Percentiles rank a stretch among this genome's conserved stretches.
Conservation (phyloP, 1,140 invertebrate species). For the Drosophila sechellia region DNA sequence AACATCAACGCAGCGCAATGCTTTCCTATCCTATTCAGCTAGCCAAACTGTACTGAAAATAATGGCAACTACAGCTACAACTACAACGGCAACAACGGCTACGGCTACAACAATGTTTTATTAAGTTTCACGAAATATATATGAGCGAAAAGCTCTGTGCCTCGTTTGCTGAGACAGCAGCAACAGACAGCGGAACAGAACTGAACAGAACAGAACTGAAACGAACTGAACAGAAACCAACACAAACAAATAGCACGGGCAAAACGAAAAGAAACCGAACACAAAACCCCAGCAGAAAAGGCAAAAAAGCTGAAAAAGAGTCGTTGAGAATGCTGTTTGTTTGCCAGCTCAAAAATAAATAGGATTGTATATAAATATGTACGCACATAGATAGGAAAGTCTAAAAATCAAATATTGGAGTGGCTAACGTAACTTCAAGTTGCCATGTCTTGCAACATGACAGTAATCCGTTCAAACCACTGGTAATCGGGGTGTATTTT, state of each 20-base stretch:
- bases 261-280: conserved; percentile 38
- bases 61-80: conserved; percentile 30
- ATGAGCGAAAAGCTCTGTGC: conserved; percentile 57
- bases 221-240: conserved; percentile 28
- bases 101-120: conserved; percentile 63
- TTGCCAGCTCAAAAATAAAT: conserved; percentile 27
- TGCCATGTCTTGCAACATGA: not conserved
- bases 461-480: not conserved
- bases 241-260: conserved; percentile 50
- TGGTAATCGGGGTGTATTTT: too few relatives aligned
- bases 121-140: conserved; percentile 69
- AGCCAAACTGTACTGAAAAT: conserved; percentile 67
- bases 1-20: conserved; percentile 31
- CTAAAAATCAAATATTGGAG: conserved; percentile 15
- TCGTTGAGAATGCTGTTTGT: conserved; percentile 43
- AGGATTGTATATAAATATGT: not conserved
- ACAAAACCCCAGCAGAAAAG: conserved; percentile 32
- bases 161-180: conserved; percentile 62
- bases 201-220: conserved; percentile 19
- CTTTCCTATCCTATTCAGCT: conserved; percentile 30
- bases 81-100: conserved; percentile 11
- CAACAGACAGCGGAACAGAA: conserved; percentile 15
- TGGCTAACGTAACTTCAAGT: conserved; percentile 6
- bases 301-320: conserved; percentile 24
- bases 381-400: conserved; percentile 13